phyloP scores from a whole-genome alignment of 2,888 invertebrate genomes.

The Cryptus armator region DNA sequence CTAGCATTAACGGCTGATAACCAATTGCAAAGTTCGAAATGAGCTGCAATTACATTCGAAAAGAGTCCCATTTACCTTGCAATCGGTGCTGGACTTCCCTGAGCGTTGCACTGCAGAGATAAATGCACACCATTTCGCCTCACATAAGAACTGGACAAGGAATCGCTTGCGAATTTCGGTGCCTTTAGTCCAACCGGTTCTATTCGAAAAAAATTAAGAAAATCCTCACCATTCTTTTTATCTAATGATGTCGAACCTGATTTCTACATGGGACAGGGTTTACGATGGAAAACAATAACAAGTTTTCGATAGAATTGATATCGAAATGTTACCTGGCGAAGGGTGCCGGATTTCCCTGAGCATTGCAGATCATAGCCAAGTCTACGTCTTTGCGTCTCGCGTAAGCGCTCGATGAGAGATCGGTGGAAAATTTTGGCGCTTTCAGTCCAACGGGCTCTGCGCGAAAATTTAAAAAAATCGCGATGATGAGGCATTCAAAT shows the following conservation, averaged over 20 bases:
- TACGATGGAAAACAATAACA: background rate
- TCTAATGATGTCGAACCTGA: background rate
- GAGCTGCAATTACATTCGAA: background rate
- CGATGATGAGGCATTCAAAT: background rate
- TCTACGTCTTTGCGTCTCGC: constrained; percentile 52
- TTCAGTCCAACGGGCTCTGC: constrained; percentile 88
- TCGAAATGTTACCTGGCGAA: constrained; percentile 67
- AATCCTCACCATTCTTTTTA: constrained; percentile 13
- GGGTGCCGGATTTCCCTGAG: constrained; percentile 88
- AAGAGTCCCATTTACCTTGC: constrained; percentile 88
- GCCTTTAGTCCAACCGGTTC: constrained; percentile 87
- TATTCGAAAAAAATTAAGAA: constrained; percentile 72
- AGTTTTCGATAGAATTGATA: background rate
- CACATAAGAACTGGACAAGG: constrained; percentile 79
- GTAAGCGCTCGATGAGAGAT: constrained; percentile 70
- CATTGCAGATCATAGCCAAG: constrained; percentile 85
- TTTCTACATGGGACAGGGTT: constrained; percentile 61
- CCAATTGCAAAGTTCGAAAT: background rate
- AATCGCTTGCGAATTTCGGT: constrained; percentile 87
- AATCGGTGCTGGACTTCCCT: constrained; percentile 90
- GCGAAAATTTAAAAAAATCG: background rate
- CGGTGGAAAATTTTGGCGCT: constrained; percentile 84
- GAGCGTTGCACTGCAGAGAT: constrained; percentile 90
- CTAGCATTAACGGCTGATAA: background rate
- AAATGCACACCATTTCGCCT: constrained; percentile 81